Percentiles rank a stretch among this genome's conserved stretches.
Evolutionary conservation across 2,113 vertebrate species (phyloP).

Genomic region (Scytalopus superciliaris): DNA sequence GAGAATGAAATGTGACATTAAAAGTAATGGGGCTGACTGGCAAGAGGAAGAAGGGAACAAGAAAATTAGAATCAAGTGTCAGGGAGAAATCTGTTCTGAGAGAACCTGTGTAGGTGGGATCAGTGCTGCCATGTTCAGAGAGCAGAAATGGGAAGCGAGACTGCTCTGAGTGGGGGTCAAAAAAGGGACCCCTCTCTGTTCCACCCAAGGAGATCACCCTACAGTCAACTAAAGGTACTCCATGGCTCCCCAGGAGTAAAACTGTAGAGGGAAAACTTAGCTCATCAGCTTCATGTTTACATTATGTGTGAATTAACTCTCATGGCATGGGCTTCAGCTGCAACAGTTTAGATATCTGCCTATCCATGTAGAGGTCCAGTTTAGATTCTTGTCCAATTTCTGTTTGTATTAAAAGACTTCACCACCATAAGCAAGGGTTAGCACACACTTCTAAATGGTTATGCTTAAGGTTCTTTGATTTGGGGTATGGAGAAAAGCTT

Average conservation of each 20-base stretch:
- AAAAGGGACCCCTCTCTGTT: background rate
- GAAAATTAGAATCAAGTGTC: background rate
- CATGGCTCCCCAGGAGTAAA: background rate
- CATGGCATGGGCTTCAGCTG: background rate
- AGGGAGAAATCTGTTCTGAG: background rate
- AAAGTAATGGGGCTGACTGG: background rate
- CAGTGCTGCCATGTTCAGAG: background rate
- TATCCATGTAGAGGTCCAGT: no score
- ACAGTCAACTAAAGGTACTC: background rate
- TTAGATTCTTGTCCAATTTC: background rate
- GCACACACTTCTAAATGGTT: background rate
- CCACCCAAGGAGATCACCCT: background rate
- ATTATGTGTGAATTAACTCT: background rate
- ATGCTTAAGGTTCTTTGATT: background rate
- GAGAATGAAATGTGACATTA: background rate
- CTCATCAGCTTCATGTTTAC: background rate
- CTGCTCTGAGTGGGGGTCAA: background rate
- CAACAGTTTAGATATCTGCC: background rate
- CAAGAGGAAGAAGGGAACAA: background rate
- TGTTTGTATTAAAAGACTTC: background rate
- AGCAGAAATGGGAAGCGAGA: background rate
- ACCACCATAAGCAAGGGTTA: background rate
- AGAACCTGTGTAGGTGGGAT: background rate
- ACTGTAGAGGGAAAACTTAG: background rate
- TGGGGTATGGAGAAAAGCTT: background rate